Evolutionary conservation across 1,140 invertebrate species (phyloP).

Genomic region (Scylla paramamosain): DNA sequence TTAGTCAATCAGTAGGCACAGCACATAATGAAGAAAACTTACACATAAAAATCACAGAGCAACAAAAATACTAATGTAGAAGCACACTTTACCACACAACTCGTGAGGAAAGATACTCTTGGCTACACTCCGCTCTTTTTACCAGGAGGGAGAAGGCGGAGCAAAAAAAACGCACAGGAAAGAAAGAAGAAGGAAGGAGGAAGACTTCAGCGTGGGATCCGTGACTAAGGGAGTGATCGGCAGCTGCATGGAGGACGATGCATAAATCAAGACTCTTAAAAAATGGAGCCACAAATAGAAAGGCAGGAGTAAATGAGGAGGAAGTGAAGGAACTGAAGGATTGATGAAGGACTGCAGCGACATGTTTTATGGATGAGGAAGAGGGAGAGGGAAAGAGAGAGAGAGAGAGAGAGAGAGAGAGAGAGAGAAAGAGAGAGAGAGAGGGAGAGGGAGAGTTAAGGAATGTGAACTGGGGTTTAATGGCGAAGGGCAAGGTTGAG

Average conservation of each 20-base stretch:
- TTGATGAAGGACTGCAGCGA: neutral
- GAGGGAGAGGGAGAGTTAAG: neutral
- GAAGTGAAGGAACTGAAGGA: neutral
- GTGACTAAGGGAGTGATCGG: neutral
- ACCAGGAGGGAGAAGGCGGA: neutral
- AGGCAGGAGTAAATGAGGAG: neutral
- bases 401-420: neutral
- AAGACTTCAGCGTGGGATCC: neutral
- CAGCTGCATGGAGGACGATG: neutral
- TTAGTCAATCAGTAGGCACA: too few species aligned
- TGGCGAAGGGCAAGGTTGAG: neutral
- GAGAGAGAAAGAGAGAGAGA: neutral
- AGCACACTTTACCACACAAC: too few species aligned
- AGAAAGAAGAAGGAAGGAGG: neutral
- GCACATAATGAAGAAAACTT: too few species aligned
- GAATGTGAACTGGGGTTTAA: too few species aligned
- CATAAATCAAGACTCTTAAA: neutral
- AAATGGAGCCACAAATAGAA: neutral
- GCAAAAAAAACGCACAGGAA: neutral
- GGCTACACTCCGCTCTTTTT: too few species aligned
- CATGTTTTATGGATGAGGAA: conserved; percentile 14
- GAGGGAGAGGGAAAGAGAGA: too few species aligned
- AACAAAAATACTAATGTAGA: too few species aligned
- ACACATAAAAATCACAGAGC: too few species aligned
- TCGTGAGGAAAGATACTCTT: too few species aligned